Base-by-base conservation (phyloP, 2,113 vertebrate species). In the Acanthisitta chloris region DNA sequence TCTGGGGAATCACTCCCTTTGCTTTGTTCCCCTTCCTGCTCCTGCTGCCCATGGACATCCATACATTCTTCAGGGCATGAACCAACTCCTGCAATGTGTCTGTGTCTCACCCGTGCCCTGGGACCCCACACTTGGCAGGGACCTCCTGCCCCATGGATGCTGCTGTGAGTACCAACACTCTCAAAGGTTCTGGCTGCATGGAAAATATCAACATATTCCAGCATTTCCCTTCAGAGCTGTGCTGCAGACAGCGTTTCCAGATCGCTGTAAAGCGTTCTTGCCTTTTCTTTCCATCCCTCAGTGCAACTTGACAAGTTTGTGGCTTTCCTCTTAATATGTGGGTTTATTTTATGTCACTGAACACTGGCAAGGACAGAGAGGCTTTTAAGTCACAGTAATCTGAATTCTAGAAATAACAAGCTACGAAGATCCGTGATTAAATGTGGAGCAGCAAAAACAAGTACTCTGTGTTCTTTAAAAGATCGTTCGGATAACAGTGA, bases 391-490 rank as follows among this genome's bases (percentile, higher is more conserved):
- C 66, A 65, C 71, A 88, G 51, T 48, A 83, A 89, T 94, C 72
- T 88, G 77, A 83, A 83, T 94, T 90, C 86, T 94, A 92, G 86
- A 82, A 96, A 94, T 79, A 96, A 91, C 70, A 90, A 97, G 70
- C 55, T 74, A 48, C 91, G 88, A 57, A 84, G 64, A 67, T 85
- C 81, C 0, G 0, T 85, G 73, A 94, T 95, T 89, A 94, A 94
- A 94, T 42, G 59, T 10, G 46, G 70, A 85, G 59, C 69, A 90
- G 64, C 55, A 78, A 83, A 89, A 93, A 87, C 86, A 92, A 95
- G 90, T 64, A 96, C 88, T 91, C 66, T 65, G 55, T 96, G 92
- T 95, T 96, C 93, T 76, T 91, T 91, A 91, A 93, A 73, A 89
- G 92, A 91, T 94, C 66, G 3, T 94, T 95, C 77, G 61, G 90